Conservation (phyloP, 1,140 invertebrate genomes). For the Plutomurus gul region DNA sequence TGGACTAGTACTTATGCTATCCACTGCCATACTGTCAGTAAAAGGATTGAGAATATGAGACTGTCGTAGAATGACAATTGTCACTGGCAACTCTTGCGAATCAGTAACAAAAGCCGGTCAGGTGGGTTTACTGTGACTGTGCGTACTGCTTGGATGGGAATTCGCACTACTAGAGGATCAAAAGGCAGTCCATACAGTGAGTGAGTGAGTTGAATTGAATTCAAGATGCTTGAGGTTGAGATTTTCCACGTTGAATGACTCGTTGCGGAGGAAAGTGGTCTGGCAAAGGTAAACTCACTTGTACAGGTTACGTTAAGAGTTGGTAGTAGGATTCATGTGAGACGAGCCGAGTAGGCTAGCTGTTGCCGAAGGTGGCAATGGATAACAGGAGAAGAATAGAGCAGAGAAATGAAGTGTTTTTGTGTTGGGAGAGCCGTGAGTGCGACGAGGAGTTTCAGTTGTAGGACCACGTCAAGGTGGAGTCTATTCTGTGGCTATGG, state of each 20-base stretch:
- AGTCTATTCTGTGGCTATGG: not conserved
- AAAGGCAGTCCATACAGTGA: no score
- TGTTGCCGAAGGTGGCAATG: constrained; percentile 16
- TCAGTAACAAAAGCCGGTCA: no score
- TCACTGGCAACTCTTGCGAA: no score
- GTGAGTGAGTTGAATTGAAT: not conserved
- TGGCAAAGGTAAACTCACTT: not conserved
- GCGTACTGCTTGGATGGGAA: no score
- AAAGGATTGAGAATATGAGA: not conserved
- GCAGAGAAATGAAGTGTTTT: not conserved
- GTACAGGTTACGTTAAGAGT: not conserved
- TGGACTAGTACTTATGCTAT: constrained; percentile 37
- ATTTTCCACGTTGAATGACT: not conserved
- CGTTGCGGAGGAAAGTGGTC: not conserved
- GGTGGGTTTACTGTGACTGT: no score
- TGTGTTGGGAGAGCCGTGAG: not conserved
- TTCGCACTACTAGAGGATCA: no score
- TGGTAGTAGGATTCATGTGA: not conserved
- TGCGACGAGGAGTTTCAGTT: not conserved
- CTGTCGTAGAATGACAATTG: not conserved
- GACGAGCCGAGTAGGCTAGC: not conserved
- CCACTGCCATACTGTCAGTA: constrained; percentile 44
- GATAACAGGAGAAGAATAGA: constrained; percentile 10
- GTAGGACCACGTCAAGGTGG: constrained; percentile 4
- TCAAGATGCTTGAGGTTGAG: not conserved